Conservation (phyloP, 2,113 vertebrate genomes). For the Hemicordylus capensis region DNA sequence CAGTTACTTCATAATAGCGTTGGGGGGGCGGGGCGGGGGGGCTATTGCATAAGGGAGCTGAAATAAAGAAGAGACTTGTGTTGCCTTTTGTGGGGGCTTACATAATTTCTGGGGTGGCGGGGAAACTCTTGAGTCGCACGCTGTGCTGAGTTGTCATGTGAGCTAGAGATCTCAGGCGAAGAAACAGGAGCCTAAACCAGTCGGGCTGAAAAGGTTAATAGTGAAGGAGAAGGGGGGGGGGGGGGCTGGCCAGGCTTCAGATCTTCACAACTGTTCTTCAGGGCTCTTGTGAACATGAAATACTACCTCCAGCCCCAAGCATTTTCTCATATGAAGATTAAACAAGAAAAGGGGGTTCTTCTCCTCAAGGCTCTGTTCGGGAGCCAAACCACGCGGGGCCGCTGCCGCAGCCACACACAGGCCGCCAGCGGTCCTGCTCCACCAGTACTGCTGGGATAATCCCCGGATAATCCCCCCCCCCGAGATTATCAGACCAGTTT, state of each 20-base stretch:
- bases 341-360: background rate
- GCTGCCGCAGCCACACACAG: too few relatives aligned
- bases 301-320: background rate
- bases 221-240: background rate
- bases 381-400: too few relatives aligned
- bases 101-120: background rate
- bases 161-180: background rate
- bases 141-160: accelerated
- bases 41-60: background rate
- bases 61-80: background rate
- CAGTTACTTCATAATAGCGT: accelerated
- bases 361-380: too few relatives aligned
- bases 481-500: too few relatives aligned
- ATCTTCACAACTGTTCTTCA: slow-evolving; percentile 15
- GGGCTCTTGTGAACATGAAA: background rate
- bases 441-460: too few relatives aligned
- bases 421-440: too few relatives aligned
- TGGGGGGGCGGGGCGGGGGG: too few relatives aligned
- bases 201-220: background rate
- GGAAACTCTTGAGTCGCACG: background rate
- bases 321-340: background rate
- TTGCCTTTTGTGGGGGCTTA: background rate
- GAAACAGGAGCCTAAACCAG: background rate
- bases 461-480: too few relatives aligned
- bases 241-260: slow-evolving; percentile 33